These are phyloP conservation scores for Tiaroga cobitis DNA, from an alignment of 2,797 vertebrate species.

Conservation along the genomic window DNA sequence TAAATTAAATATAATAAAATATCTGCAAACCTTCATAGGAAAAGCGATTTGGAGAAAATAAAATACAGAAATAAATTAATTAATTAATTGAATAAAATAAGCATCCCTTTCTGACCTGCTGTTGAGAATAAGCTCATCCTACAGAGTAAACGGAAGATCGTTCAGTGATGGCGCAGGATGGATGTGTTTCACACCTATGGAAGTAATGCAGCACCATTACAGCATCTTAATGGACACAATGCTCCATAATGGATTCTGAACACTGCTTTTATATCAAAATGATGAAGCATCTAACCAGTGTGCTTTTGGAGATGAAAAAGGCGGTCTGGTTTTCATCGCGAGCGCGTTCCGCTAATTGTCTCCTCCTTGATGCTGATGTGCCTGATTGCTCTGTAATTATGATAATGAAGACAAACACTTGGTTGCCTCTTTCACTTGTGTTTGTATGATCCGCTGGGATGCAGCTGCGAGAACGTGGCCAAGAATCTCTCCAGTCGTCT, in stretches of 20 bases:
- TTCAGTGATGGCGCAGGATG: slow-evolving; percentile 19
- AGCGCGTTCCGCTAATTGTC: slow-evolving; percentile 30
- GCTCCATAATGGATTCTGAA: slow-evolving; percentile 37
- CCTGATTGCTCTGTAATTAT: slow-evolving; percentile 43
- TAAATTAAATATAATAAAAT: no score
- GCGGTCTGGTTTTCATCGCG: not conserved
- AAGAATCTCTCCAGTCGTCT: slow-evolving; percentile 34
- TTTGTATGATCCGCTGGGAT: slow-evolving; percentile 26
- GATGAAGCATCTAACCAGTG: slow-evolving; percentile 2
- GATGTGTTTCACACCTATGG: slow-evolving; percentile 38
- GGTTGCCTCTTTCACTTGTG: slow-evolving; percentile 26
- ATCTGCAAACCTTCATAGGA: no score
- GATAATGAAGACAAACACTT: slow-evolving; percentile 48
- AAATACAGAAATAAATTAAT: no score
- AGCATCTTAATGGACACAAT: slow-evolving; percentile 18
- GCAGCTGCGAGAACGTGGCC: not conserved
- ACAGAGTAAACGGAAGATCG: not conserved
- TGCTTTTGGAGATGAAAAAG: slow-evolving; percentile 5
- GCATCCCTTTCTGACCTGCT: not conserved
- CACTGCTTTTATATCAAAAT: slow-evolving; percentile 26
- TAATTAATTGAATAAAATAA: not conserved
- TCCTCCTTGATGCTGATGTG: slow-evolving; percentile 43
- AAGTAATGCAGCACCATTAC: slow-evolving; percentile 28
- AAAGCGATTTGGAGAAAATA: no score
- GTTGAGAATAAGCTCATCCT: not conserved